Percentiles rank a stretch among this genome's conserved stretches.
phyloP scores from a whole-genome alignment of 2,797 vertebrate species.

The Cynodonichthys magdalenae region DNA sequence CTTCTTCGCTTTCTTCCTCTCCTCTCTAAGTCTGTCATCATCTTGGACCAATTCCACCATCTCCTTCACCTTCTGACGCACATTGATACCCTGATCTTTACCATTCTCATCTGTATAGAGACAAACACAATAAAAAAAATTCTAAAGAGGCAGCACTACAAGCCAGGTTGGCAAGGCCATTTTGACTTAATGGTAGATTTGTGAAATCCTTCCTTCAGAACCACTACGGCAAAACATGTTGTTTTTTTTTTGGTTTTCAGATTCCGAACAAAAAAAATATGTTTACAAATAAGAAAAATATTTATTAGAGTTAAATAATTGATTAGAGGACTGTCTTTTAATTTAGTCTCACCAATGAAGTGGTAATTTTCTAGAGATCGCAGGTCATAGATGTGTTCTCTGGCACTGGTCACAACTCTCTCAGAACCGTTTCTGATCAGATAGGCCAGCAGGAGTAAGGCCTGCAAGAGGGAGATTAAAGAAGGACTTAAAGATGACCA shows the following conservation, averaged over 20 bases:
- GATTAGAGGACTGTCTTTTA: not conserved
- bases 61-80: slow-evolving; percentile 98
- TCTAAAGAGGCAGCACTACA: not conserved
- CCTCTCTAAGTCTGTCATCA: slow-evolving; percentile 93
- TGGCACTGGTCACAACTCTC: slow-evolving; percentile 97
- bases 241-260: too few relatives aligned
- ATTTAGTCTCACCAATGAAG: slow-evolving; percentile 90
- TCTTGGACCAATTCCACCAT: slow-evolving; percentile 98
- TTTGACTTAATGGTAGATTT: too few relatives aligned
- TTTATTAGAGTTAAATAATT: not conserved
- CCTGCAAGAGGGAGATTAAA: slow-evolving; percentile 79
- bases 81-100: slow-evolving; percentile 98
- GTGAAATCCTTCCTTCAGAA: not conserved
- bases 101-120: slow-evolving; percentile 89
- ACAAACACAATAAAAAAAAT: slow-evolving; percentile 7
- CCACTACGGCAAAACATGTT: too few relatives aligned
- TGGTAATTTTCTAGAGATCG: slow-evolving; percentile 99
- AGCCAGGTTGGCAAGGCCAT: not conserved
- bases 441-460: slow-evolving; percentile 95
- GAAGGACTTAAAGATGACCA: not conserved
- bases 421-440: slow-evolving; percentile 99
- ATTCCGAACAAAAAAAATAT: not conserved
- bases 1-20: slow-evolving; percentile 98
- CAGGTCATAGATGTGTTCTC: slow-evolving; percentile 99
- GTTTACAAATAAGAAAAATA: not conserved